These are phyloP conservation scores for Holotrichia oblita DNA, from an alignment of 1,140 invertebrate species.

Conservation along the genomic window DNA sequence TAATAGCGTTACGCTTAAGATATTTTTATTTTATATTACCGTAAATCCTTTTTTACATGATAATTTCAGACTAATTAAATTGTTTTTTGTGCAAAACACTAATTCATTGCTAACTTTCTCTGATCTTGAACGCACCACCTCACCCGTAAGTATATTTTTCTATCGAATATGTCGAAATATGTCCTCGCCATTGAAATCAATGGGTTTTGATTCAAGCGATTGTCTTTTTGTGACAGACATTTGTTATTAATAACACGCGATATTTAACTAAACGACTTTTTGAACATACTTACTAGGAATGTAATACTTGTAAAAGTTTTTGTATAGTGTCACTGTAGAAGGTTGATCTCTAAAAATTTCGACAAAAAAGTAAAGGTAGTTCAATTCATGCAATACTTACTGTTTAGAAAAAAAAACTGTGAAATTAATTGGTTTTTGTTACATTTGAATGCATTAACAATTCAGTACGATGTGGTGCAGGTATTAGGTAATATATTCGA, in stretches of 20 bases:
- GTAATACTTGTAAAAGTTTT: neutral
- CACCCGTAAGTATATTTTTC: neutral
- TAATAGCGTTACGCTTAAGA: too few relatives aligned
- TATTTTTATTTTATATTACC: neutral
- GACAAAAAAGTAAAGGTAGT: neutral
- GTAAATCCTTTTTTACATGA: neutral
- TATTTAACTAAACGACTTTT: neutral
- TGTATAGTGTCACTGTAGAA: neutral
- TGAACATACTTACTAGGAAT: neutral
- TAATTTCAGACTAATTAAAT: constrained; percentile 4
- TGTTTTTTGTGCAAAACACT: neutral
- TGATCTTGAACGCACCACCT: neutral
- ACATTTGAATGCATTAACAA: neutral
- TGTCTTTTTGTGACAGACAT: neutral
- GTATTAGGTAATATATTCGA: neutral
- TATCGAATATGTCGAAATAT: neutral
- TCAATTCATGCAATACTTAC: neutral
- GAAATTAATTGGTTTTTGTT: neutral
- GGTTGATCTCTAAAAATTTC: neutral
- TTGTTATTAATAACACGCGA: neutral
- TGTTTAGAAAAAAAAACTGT: neutral
- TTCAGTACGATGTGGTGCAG: neutral
- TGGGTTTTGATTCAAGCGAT: neutral
- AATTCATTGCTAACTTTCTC: neutral
- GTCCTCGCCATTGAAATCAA: neutral